Conservation (phyloP, 2,113 vertebrate genomes). For the Thunnus maccoyii region DNA sequence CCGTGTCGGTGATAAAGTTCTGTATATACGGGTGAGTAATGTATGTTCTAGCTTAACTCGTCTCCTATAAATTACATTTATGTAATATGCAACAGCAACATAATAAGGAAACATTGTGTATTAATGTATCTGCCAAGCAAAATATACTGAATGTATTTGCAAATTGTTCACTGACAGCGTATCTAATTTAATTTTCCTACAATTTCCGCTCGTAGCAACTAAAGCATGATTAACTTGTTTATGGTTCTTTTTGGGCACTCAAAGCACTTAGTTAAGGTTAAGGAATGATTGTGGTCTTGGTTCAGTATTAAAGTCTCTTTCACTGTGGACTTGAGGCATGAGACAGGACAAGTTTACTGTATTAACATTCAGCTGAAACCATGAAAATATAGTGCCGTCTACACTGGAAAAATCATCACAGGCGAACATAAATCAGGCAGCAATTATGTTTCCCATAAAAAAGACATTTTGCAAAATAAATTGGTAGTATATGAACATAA, state of each 20-base stretch:
- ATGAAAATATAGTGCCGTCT: not conserved
- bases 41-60: not conserved
- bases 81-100: not conserved
- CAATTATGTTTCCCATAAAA: not conserved
- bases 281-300: too few species aligned
- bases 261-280: too few species aligned
- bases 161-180: not conserved
- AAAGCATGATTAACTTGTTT: too few species aligned
- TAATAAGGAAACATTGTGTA: not conserved
- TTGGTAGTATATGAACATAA: not conserved
- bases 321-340: too few species aligned
- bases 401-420: not conserved
- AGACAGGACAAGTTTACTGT: not conserved
- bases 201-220: not conserved
- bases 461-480: too few species aligned
- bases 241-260: too few species aligned
- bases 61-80: not conserved
- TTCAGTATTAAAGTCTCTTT: too few species aligned
- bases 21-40: conserved; percentile 94
- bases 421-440: not conserved
- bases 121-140: too few species aligned
- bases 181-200: not conserved
- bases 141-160: too few species aligned
- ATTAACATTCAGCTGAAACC: not conserved
- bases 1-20: conserved; percentile 96